Evolutionary conservation across 2,113 vertebrate genomes (phyloP), one percentile per base, ranked within the genome.

Genomic region (Ammodytes marinus): DNA sequence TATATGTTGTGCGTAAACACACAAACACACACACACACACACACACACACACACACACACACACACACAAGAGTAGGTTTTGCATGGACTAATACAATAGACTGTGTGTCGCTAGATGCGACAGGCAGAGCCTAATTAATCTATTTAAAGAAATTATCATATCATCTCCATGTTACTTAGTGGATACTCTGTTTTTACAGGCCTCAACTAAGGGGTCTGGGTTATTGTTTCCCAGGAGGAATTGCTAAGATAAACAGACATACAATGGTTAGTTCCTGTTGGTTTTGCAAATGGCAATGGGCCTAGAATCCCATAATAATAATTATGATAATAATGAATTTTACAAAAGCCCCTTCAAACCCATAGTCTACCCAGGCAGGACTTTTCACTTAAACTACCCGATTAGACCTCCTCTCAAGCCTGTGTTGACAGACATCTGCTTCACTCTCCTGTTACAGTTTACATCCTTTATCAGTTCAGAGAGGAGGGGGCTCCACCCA

Each of bases 231-330:
- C 79, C 49, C 46, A 19, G 69, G 69, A 60, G 70, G 65, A 74
- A 65, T 61, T n/a, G 19, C 37, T 79, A 55, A 58, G 66, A 75
- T 83, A 79, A 71, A 75, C 79, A 74, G n/a, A n/a, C 40, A 71
- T 82, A 61, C 61, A 63, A 77, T 66, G 14, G 46, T 50, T 19
- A 37, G 60, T 72, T 80, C 57, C 67, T 76, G 66, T 68, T 53
- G 54, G 77, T n/a, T 80, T 76, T 67, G 10, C 10, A 42, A 15
- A 45, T 60, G 27, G 40, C 27, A 35, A 42, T 40, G 43, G 50
- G 35, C 60, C 49, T 55, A 37, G 47, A 66, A 43, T 73, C 55
- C n/a, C 64, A 46, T 43, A 64, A 64, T 64, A 59, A 57, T 68
- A 64, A 4, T 7, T 35, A 15, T 43, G 27, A 27, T 27, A 27